Percentiles rank a stretch among this genome's conserved stretches.
phyloP scores from a whole-genome alignment of 2,888 invertebrate genomes.

The Lochmaea crataegi region DNA sequence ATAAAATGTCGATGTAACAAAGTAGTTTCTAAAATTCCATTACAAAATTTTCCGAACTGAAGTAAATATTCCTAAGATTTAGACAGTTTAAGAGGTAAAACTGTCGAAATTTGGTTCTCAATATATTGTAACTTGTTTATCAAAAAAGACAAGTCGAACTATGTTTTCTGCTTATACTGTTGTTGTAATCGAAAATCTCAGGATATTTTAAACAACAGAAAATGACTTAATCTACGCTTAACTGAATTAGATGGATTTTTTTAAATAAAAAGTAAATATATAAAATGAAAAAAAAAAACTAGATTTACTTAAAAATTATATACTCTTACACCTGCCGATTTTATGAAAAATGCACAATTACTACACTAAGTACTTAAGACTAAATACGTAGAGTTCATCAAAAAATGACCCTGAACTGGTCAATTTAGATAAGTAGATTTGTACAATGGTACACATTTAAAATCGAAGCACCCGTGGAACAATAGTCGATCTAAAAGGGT shows the following conservation, averaged over 20 bases:
- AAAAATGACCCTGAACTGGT: constrained; percentile 20
- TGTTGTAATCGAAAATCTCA: constrained; percentile 12
- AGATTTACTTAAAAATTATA: constrained; percentile 16
- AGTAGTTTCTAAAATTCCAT: not conserved
- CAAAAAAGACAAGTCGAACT: not conserved
- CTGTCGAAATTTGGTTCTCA: not conserved
- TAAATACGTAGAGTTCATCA: constrained; percentile 19
- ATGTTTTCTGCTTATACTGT: not conserved
- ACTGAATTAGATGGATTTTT: constrained; percentile 6
- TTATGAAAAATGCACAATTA: constrained; percentile 45
- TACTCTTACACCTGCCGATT: constrained; percentile 48
- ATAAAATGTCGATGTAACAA: not conserved
- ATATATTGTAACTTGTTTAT: not conserved
- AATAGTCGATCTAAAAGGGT: too few species aligned
- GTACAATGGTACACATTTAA: constrained; percentile 5
- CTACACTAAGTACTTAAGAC: constrained; percentile 46
- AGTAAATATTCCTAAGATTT: not conserved
- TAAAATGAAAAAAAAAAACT: constrained; percentile 17
- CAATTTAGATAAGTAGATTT: constrained; percentile 29
- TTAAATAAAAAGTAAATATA: not conserved
- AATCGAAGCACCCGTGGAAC: not conserved
- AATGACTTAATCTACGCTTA: constrained; percentile 9
- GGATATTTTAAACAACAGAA: not conserved
- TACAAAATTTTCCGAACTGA: not conserved
- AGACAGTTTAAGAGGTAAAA: not conserved